Evolutionary conservation across 2,113 vertebrate species (phyloP).

Genomic region (Microcebus murinus): DNA sequence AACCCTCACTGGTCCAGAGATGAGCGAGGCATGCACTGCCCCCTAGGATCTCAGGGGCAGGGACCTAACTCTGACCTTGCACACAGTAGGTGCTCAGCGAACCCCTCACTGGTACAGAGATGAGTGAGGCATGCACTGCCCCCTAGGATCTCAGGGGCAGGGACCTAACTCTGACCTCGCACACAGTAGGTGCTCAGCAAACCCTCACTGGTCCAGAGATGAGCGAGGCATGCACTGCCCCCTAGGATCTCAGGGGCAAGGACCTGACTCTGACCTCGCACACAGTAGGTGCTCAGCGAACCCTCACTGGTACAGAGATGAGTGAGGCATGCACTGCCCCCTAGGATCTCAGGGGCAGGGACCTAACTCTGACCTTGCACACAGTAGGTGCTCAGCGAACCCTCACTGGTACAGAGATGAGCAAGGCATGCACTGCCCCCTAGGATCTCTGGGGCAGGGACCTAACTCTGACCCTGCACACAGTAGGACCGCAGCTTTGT

Average conservation of each 20-base stretch:
- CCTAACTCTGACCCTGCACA: background rate
- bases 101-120: no score
- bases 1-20: no score
- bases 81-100: background rate
- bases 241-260: background rate
- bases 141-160: no score
- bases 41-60: no score
- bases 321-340: accelerated
- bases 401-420: no score
- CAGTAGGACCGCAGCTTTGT: accelerated
- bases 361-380: background rate
- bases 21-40: no score
- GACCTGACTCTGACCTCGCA: background rate
- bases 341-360: background rate
- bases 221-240: accelerated
- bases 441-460: background rate
- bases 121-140: no score
- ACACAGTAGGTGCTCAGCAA: background rate
- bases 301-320: accelerated
- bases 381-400: background rate
- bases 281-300: background rate
- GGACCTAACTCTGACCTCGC: no score
- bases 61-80: no score
- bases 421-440: background rate
- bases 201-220: accelerated